Evolutionary conservation across 2,888 invertebrate species (phyloP).

Genomic region (Pharmacophagus antenor): DNA sequence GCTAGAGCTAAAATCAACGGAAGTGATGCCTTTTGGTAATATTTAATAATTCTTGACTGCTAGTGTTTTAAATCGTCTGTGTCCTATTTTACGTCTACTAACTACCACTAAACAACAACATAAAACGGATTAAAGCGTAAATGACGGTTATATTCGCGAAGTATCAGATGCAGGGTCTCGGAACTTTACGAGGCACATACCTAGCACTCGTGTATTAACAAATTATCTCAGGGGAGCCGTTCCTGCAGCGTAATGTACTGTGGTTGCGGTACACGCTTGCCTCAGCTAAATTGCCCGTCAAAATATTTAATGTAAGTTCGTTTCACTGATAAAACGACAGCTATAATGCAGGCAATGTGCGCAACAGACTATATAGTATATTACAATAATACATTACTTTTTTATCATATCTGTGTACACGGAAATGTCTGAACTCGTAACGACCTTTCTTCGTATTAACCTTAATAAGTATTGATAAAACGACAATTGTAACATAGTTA

Average conservation of each 20-base stretch:
- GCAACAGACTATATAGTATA: background rate
- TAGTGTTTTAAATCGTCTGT: too few species aligned
- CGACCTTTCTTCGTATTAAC: too few species aligned
- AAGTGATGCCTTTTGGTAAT: too few species aligned
- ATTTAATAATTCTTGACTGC: too few species aligned
- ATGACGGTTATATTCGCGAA: conserved; percentile 8
- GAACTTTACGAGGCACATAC: conserved; percentile 14
- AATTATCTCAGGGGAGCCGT: conserved; percentile 25
- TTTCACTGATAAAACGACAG: conserved; percentile 35
- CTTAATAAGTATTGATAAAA: too few species aligned
- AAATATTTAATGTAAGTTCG: conserved; percentile 61
- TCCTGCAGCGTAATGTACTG: conserved; percentile 45
- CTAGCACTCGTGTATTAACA: conserved; percentile 24
- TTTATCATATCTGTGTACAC: too few species aligned
- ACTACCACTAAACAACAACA: too few species aligned
- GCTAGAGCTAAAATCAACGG: too few species aligned
- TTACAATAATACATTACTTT: too few species aligned
- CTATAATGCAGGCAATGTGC: conserved; percentile 8
- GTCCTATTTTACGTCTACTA: too few species aligned
- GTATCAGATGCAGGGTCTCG: conserved; percentile 11
- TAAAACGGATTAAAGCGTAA: background rate
- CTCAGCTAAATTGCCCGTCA: conserved; percentile 66
- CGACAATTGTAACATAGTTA: too few species aligned
- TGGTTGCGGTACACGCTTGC: conserved; percentile 47
- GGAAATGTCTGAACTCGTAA: too few species aligned